Evolutionary conservation across 1,140 invertebrate species (phyloP).

Genomic region (Anastrepha ludens): DNA sequence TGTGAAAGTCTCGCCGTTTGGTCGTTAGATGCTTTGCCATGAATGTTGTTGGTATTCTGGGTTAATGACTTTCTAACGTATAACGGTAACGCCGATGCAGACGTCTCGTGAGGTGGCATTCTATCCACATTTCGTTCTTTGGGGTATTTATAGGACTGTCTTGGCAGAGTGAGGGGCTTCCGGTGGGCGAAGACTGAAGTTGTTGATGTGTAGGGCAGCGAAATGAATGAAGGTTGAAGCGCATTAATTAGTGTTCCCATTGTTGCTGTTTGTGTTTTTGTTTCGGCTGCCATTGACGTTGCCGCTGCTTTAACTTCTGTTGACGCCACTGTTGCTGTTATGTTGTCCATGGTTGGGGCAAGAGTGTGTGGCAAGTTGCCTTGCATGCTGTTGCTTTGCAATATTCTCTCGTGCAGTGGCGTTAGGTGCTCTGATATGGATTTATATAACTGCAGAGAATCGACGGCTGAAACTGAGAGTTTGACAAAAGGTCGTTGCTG

Average conservation of each 20-base stretch:
- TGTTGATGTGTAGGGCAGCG: conserved; percentile 5
- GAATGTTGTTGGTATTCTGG: conserved; percentile 55
- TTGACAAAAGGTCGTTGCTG: not conserved
- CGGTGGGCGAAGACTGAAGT: not conserved
- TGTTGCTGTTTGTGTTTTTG: not conserved
- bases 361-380: too few relatives aligned
- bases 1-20: conserved; percentile 43
- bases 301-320: conserved; percentile 49
- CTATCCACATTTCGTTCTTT: not conserved
- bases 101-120: conserved; percentile 61
- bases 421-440: conserved; percentile 69
- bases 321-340: not conserved
- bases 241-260: conserved; percentile 30
- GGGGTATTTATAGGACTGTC: not conserved
- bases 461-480: not conserved
- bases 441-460: conserved; percentile 59
- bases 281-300: conserved; percentile 46
- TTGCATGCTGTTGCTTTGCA: conserved; percentile 59
- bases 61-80: conserved; percentile 57
- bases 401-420: conserved; percentile 70
- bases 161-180: not conserved
- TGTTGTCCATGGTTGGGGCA: not conserved
- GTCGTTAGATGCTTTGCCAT: conserved; percentile 23
- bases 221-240: conserved; percentile 29
- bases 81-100: conserved; percentile 63